Evolutionary conservation across 2,113 vertebrate genomes (phyloP).

Genomic region (Vireo altiloquus): DNA sequence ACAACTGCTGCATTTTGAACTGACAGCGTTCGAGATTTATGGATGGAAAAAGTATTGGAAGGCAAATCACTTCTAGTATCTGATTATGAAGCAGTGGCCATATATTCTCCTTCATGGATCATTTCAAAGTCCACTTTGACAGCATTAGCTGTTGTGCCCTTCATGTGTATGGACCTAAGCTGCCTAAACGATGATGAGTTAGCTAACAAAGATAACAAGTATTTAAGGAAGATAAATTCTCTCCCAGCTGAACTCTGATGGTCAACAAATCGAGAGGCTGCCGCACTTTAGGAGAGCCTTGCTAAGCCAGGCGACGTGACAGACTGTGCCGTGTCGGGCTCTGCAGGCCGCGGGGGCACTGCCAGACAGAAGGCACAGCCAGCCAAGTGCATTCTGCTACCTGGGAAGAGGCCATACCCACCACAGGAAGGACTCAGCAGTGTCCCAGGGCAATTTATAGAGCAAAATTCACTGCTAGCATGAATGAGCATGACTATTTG

Average conservation of each 20-base stretch:
- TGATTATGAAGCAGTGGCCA: not conserved
- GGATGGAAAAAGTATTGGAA: not conserved
- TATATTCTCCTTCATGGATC: constrained; percentile 17
- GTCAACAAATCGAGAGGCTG: constrained; percentile 36
- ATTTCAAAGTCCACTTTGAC: constrained; percentile 4
- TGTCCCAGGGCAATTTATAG: not conserved
- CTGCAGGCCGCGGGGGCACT: not conserved
- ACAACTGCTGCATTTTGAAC: not conserved
- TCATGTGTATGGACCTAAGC: constrained; percentile 28
- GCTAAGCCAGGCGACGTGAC: constrained; percentile 3
- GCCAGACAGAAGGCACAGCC: not conserved
- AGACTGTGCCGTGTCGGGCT: not conserved
- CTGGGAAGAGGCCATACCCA: not conserved
- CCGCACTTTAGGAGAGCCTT: not conserved
- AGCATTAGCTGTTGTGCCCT: not conserved
- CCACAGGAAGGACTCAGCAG: not conserved
- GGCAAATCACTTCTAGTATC: constrained; percentile 1
- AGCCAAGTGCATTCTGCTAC: not conserved
- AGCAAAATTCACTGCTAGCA: not conserved
- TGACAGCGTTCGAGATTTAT: not conserved
- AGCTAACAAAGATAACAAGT: constrained; percentile 63
- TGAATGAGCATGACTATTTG: not conserved
- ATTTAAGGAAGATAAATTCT: constrained; percentile 64
- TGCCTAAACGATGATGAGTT: constrained; percentile 54
- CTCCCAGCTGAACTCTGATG: not conserved